Evolutionary conservation across 2,797 vertebrate species (phyloP), one percentile per base, ranked within the genome.

Genomic region (Harpagifer antarcticus): DNA sequence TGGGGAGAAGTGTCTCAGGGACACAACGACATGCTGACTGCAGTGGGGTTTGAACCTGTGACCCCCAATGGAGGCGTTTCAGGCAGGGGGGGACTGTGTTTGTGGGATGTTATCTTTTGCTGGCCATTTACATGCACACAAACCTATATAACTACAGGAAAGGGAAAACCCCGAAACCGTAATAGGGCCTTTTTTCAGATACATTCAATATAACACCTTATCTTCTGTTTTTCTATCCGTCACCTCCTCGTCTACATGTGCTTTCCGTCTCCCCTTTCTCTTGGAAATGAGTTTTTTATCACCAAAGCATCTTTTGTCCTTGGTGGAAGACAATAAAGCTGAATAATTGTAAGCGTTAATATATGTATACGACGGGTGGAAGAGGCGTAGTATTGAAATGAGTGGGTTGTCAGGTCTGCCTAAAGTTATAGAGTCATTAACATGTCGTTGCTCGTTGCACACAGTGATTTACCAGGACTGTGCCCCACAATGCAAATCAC

Each of bases 391-490:
- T 23, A 16, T 52, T 50, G 69, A 40, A 78, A 44, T 23, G 40
- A 27, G 6, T 73, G 73, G 40, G 33, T 4, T 73, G 73, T 82
- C 76, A 61, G 48, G 55, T 57, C 37, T 14, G 37, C 49, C 66
- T 60, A 43, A 81, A 81, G 72, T 83, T 84, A 84, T 79, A 57
- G 59, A 60, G 70, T 33, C 69, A 70, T 85, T 81, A 82, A 78
- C 49, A 16, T 19, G 60, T 16, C 40, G 3, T 3, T 57, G 48
- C 72, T 68, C 6, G 9, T 66, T 70, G 61, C 65, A 37, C 55
- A 40, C 31, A 1, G 44, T 72, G 65, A 81, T 85, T 81, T 81
- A 84, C 6, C 54, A 48, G 23, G 58, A 68, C 23, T 61, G 40
- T 53, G 57, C 48, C 15, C 27, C 56, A 45, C 23, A 43, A n/a